Evolutionary conservation across 2,888 invertebrate genomes (phyloP).

Genomic region (Scaptomyza polygonia): DNA sequence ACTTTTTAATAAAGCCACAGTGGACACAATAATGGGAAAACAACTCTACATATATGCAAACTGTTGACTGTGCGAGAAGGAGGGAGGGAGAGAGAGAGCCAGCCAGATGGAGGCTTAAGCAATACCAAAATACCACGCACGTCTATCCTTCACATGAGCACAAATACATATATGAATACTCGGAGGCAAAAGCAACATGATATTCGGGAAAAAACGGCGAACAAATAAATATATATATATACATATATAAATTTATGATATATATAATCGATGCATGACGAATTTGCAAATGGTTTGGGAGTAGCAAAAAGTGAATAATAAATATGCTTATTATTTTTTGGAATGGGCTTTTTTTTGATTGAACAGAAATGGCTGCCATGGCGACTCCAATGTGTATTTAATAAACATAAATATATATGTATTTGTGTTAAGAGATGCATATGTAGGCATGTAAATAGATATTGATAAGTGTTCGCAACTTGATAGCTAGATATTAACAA

Average conservation of each 20-base stretch:
- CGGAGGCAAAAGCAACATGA: not conserved
- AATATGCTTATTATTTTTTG: slow-evolving; percentile 8
- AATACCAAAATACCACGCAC: slow-evolving; percentile 18
- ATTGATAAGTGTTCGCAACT: not conserved
- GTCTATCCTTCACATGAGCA: slow-evolving; percentile 5
- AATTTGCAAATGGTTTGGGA: slow-evolving; percentile 34
- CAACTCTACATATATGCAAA: slow-evolving; percentile 39
- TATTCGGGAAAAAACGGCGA: slow-evolving; percentile 9
- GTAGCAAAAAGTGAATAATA: slow-evolving; percentile 10
- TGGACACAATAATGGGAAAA: slow-evolving; percentile 51
- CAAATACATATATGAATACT: slow-evolving; percentile 13
- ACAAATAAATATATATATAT: slow-evolving; percentile 43
- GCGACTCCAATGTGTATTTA: not conserved
- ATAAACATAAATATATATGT: not conserved
- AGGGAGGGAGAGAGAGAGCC: not conserved
- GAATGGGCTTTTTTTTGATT: slow-evolving; percentile 12
- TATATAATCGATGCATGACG: slow-evolving; percentile 54
- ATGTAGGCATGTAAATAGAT: not conserved
- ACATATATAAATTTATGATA: slow-evolving; percentile 28
- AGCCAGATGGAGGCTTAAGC: slow-evolving; percentile 34
- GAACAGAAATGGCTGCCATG: not conserved
- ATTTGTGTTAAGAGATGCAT: not conserved
- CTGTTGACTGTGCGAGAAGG: slow-evolving; percentile 8
- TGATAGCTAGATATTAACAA: not conserved
- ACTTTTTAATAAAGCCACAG: slow-evolving; percentile 75